phyloP scores from a whole-genome alignment of 2,797 vertebrate species.

The Rhynchonycteris naso region DNA sequence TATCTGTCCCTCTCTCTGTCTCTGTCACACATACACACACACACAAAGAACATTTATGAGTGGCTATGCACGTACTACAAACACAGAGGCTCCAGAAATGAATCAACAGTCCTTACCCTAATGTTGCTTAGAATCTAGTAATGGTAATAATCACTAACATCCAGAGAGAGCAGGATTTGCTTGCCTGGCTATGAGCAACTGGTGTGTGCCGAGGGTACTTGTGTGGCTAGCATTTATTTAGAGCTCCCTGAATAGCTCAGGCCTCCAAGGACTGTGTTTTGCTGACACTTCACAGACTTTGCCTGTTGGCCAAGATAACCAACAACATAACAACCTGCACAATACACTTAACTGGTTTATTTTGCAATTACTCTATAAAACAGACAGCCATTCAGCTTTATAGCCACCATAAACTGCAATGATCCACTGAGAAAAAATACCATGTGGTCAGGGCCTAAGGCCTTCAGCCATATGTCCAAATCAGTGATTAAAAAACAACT shows the following conservation, averaged over 20 bases:
- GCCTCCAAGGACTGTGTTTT: background rate
- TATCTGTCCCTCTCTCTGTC: no score
- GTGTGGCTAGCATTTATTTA: background rate
- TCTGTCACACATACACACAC: no score
- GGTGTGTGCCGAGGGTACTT: background rate
- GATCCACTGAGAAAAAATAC: constrained; percentile 45
- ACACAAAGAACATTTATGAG: background rate
- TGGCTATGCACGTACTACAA: background rate
- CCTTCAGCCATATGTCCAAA: constrained; percentile 11
- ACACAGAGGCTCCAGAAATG: constrained; percentile 14
- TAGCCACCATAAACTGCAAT: constrained; percentile 8
- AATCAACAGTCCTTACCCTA: background rate
- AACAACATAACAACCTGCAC: background rate
- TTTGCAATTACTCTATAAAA: background rate
- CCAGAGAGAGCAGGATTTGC: background rate
- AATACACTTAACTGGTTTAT: background rate
- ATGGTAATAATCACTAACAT: background rate
- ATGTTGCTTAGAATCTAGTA: constrained; percentile 12
- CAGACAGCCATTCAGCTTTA: constrained; percentile 29
- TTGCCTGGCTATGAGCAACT: background rate
- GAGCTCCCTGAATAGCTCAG: background rate
- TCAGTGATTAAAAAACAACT: background rate
- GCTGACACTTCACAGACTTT: background rate
- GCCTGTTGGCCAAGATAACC: background rate
- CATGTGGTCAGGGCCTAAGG: background rate